Evolutionary conservation across 1,140 invertebrate species (phyloP).

Genomic region (Physella acuta): DNA sequence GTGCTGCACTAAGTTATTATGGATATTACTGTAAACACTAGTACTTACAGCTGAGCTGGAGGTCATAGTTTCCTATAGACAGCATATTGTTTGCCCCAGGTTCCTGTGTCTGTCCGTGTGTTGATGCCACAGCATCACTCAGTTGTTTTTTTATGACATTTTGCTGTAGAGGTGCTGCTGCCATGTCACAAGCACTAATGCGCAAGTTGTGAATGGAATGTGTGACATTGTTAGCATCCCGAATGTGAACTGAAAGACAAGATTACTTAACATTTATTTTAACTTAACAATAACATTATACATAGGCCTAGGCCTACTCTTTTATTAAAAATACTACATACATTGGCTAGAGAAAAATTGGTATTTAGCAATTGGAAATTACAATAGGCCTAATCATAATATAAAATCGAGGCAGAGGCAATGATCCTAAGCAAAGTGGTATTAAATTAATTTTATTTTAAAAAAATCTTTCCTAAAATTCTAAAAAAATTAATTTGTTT

Average conservation of each 20-base stretch:
- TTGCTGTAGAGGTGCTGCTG: constrained; percentile 78
- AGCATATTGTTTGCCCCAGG: constrained; percentile 50
- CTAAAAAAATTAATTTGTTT: too few species aligned
- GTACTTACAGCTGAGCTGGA: constrained; percentile 52
- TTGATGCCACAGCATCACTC: constrained; percentile 80
- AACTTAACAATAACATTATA: background rate
- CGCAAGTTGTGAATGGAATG: constrained; percentile 78
- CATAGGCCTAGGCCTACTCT: background rate
- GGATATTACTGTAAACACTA: too few species aligned
- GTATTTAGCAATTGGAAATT: too few species aligned
- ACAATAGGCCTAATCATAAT: too few species aligned
- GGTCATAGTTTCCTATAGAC: constrained; percentile 54
- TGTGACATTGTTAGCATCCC: constrained; percentile 76
- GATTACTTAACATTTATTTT: background rate
- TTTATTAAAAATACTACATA: background rate
- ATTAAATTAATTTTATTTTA: too few species aligned
- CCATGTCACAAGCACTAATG: constrained; percentile 79
- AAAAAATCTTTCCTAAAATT: too few species aligned
- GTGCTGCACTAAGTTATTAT: too few species aligned
- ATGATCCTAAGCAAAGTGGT: too few species aligned
- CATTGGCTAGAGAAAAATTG: too few species aligned
- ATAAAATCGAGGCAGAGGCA: too few species aligned
- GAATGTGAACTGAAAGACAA: constrained; percentile 67
- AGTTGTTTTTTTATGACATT: constrained; percentile 80
- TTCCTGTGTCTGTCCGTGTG: constrained; percentile 65